phyloP scores from a whole-genome alignment of 2,797 vertebrate species.

The Onychomys arenicola region DNA sequence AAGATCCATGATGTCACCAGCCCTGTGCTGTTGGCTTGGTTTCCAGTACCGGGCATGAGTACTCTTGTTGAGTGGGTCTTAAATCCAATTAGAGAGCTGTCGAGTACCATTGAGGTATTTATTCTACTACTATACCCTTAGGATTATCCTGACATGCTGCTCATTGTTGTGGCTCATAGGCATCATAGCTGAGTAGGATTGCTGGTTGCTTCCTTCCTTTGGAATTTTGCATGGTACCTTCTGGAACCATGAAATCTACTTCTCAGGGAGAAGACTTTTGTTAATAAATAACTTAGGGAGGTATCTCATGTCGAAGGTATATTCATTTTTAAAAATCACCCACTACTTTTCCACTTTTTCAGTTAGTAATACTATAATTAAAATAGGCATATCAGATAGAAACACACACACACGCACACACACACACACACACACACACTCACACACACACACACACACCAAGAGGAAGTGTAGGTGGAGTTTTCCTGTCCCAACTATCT shows the following conservation, averaged over 20 bases:
- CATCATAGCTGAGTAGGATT: neutral
- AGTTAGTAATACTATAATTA: neutral
- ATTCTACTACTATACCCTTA: neutral
- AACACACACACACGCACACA: neutral
- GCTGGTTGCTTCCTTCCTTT: neutral
- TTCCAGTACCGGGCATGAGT: neutral
- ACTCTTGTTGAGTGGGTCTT: neutral
- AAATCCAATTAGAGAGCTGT: neutral
- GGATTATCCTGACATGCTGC: neutral
- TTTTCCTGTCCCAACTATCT: too few species aligned
- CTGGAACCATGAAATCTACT: neutral
- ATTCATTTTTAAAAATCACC: conserved; percentile 13
- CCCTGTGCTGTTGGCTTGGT: too few species aligned
- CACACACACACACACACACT: neutral
- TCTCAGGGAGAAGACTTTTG: neutral
- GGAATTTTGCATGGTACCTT: neutral
- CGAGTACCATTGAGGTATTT: neutral
- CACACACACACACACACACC: neutral
- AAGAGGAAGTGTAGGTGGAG: neutral
- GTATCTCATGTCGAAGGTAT: neutral
- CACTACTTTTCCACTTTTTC: neutral
- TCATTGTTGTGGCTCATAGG: too few species aligned
- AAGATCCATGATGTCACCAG: neutral
- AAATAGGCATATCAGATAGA: neutral
- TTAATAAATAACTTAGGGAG: neutral